Evolutionary conservation across 2,797 vertebrate species (phyloP).

Genomic region (Gallinago stenura): DNA sequence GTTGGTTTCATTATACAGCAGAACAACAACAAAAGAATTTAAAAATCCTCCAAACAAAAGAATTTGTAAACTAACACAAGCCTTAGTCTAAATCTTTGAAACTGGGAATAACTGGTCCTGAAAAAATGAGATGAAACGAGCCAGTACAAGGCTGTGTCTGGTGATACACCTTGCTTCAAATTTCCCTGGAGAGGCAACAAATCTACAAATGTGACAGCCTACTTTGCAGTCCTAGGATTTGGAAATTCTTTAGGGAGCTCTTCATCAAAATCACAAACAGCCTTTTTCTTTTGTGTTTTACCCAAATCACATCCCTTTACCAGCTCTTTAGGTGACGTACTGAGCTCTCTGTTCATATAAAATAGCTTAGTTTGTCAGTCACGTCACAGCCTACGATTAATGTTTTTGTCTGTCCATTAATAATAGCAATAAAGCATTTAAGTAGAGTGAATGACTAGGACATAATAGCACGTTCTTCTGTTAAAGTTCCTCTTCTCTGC

Average conservation of each 20-base stretch:
- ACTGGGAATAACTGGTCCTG: background rate
- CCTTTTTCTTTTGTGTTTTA: background rate
- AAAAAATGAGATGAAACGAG: background rate
- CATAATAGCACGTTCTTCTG: background rate
- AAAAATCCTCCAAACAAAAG: background rate
- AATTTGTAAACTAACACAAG: background rate
- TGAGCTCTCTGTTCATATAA: background rate
- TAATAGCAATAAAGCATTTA: slow-evolving; percentile 3
- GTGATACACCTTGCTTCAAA: background rate
- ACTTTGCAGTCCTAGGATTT: background rate
- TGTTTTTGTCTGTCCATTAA: slow-evolving; percentile 34
- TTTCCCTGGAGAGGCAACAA: background rate
- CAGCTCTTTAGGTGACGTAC: background rate
- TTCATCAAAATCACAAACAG: background rate
- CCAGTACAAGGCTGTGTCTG: background rate
- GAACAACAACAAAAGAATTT: background rate
- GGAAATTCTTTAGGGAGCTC: background rate
- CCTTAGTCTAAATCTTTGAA: background rate
- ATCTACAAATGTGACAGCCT: background rate
- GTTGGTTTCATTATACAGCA: background rate
- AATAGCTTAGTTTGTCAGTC: background rate
- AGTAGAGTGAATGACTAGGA: background rate
- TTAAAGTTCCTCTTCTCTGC: background rate
- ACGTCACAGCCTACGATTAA: background rate
- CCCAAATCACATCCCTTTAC: background rate